Evolutionary conservation across 2,888 invertebrate species (phyloP), one percentile per base, ranked within the genome.

Genomic region (Biston betularia): DNA sequence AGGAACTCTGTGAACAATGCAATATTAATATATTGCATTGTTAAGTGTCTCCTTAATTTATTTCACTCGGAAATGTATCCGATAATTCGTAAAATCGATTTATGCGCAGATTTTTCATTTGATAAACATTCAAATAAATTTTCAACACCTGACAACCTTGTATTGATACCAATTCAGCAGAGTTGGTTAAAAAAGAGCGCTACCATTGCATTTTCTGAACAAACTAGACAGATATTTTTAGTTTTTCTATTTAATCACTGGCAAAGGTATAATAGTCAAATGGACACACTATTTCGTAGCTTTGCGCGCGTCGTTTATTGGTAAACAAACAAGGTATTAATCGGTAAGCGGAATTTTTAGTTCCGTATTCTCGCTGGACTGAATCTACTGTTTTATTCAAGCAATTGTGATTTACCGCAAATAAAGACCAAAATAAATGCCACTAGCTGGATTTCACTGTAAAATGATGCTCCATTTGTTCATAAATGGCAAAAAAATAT

Each of bases 251-350:
- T 46, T 46, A 7, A 46, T n/a, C n/a, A n/a, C 15, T 0, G 3
- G 46, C 15, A 46, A 14, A 46, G 46, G n/a, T n/a, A n/a, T n/a
- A n/a, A 15, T 46, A 8, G 6, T n/a, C 8, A 15, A n/a, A n/a
- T 14, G 1, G 15, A 4, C 14, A 11, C 35, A 35, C 35, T 35
- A n/a, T 7, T 12, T n/a, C n/a, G 8, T 52, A 40, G 52, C 71
- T 66, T 71, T 63, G 70, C 12, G 49, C 34, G 11, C n/a, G 7
- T 42, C 15, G 45, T 63, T 56, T 63, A 63, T 52, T 45, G 42
- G 50, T 57, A 63, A 57, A 52, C 57, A 63, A 46, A 63, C 57
- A 42, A 58, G 50, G 34, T 40, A 6, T 11, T 10, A n/a, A 46
- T 46, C 24, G 11, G 40, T 55, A 10, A n/a, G 12, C 9, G 14